phyloP scores from a whole-genome alignment of 2,797 vertebrate species.

The Spheniscus humboldti region DNA sequence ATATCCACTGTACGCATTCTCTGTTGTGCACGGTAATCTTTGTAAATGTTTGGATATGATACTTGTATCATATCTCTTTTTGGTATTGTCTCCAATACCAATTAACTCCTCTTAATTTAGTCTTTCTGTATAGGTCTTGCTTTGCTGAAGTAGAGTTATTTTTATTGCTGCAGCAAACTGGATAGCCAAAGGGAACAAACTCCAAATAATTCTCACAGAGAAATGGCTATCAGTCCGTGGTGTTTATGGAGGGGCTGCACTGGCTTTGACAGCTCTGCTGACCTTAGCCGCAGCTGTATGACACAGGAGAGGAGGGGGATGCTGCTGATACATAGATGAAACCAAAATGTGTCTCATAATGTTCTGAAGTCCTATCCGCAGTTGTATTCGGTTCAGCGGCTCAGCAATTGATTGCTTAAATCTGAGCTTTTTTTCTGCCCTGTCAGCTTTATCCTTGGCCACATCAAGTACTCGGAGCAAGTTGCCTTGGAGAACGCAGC shows the following conservation, averaged over 20 bases:
- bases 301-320: not conserved
- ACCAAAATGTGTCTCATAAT: not conserved
- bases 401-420: constrained; percentile 2
- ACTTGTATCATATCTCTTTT: not conserved
- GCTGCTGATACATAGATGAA: not conserved
- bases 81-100: not conserved
- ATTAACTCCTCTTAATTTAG: not conserved
- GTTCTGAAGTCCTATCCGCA: not conserved
- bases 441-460: constrained; percentile 32
- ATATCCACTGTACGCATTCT: rapidly evolving
- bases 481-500: constrained; percentile 20
- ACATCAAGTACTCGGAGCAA: not conserved
- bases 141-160: not conserved
- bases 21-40: not conserved
- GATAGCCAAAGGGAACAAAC: not conserved
- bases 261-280: not conserved
- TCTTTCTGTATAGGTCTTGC: not conserved
- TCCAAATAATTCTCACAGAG: not conserved
- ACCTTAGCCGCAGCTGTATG: not conserved
- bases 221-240: not conserved
- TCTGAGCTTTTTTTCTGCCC: not conserved
- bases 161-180: not conserved
- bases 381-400: not conserved
- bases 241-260: not conserved
- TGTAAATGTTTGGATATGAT: not conserved